phyloP scores from a whole-genome alignment of 2,113 vertebrate species.

The Paralichthys olivaceus region DNA sequence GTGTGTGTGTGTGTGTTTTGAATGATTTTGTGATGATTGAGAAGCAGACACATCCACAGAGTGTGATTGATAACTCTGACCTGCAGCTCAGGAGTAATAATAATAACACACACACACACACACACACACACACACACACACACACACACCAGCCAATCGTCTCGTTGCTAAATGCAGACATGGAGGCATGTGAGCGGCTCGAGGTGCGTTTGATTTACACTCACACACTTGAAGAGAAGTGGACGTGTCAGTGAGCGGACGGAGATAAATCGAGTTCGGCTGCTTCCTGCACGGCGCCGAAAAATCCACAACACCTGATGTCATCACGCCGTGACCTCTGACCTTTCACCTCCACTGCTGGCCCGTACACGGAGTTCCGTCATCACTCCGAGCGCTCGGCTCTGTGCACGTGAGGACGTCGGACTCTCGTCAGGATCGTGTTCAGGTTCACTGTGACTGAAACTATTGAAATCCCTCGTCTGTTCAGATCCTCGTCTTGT shows the following conservation, averaged over 20 bases:
- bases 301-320: conserved; percentile 19
- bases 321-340: conserved; percentile 15
- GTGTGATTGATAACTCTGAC: conserved; percentile 43
- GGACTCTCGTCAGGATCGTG: no score
- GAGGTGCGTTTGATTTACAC: conserved; percentile 46
- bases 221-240: conserved; percentile 30
- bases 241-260: conserved; percentile 6
- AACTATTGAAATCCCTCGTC: no score
- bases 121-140: conserved; percentile 36
- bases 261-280: conserved; percentile 22
- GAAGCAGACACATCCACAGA: conserved; percentile 46
- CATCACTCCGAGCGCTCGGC: no score
- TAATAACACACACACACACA: conserved; percentile 30
- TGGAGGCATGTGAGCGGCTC: conserved; percentile 3
- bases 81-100: conserved; percentile 34
- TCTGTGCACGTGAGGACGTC: no score
- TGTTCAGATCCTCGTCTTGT: no score
- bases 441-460: no score
- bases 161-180: not conserved
- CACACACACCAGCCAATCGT: conserved; percentile 13
- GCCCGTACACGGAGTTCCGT: no score
- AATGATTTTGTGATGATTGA: conserved; percentile 53
- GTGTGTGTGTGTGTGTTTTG: conserved; percentile 14
- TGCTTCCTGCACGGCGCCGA: not conserved
- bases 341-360: conserved; percentile 22